Conservation (phyloP, 2,888 invertebrate species). For the Aphrophora alni region DNA sequence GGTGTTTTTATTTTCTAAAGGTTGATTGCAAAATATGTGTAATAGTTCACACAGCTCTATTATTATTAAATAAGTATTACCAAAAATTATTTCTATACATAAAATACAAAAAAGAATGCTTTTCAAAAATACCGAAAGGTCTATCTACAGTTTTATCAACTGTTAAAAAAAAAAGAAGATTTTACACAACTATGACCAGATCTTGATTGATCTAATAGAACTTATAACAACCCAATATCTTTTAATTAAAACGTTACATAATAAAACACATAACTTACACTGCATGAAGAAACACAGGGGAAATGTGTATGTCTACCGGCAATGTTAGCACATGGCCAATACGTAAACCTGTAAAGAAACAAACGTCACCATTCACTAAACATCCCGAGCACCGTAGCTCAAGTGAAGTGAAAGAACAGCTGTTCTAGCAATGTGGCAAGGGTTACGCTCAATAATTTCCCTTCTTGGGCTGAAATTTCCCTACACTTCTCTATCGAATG, state of each 20-base stretch:
- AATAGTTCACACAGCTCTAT: too few relatives aligned
- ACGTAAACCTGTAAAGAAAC: background rate
- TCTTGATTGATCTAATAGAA: background rate
- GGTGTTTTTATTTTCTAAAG: too few relatives aligned
- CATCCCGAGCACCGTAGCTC: background rate
- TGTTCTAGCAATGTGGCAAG: background rate
- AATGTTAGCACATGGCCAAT: background rate
- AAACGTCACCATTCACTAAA: background rate
- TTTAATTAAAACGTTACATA: background rate
- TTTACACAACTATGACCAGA: too few relatives aligned
- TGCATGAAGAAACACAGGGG: background rate
- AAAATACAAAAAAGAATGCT: too few relatives aligned
- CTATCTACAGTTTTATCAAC: too few relatives aligned
- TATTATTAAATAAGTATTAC: too few relatives aligned
- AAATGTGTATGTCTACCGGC: background rate
- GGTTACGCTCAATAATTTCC: conserved; percentile 1
- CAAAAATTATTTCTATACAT: too few relatives aligned
- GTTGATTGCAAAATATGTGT: too few relatives aligned
- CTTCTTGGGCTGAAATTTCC: background rate
- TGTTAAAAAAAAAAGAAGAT: too few relatives aligned
- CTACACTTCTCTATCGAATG: background rate
- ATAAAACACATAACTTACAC: background rate
- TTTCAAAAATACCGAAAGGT: too few relatives aligned
- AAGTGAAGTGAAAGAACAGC: conserved; percentile 2
- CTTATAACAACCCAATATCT: background rate